A percentile compares a stretch with the other conserved stretches of the same genome.
Conservation (phyloP, 2,113 vertebrate genomes). For the Mormyrus iriodes region DNA sequence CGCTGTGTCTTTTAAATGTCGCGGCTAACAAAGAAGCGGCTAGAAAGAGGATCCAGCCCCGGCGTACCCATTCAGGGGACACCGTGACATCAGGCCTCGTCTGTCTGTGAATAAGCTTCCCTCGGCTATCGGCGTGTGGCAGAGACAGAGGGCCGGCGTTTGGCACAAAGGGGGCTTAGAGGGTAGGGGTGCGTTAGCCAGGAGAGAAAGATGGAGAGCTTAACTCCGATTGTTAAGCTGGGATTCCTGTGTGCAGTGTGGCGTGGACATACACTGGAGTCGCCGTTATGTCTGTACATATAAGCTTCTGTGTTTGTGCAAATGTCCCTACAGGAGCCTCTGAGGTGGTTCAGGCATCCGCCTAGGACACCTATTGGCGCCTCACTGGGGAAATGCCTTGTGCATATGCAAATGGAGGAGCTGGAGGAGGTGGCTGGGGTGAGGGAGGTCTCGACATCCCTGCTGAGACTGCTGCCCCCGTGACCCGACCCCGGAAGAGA, state of each 20-base stretch:
- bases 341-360: not conserved
- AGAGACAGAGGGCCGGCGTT: not conserved
- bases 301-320: not conserved
- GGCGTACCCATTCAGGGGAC: constrained; percentile 3
- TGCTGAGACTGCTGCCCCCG: not conserved
- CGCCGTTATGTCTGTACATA: not conserved
- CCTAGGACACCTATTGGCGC: not conserved
- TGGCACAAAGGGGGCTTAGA: not conserved
- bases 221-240: not conserved
- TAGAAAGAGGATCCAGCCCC: constrained; percentile 6
- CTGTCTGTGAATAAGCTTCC: not conserved
- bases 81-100: not conserved
- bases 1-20: not conserved
- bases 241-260: not conserved
- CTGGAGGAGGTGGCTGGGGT: not conserved
- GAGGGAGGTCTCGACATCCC: not conserved
- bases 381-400: not conserved
- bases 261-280: no score
- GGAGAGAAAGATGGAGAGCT: not conserved
- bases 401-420: not conserved
- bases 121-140: not conserved
- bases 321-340: not conserved
- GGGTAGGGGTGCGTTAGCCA: not conserved
- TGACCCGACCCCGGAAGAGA: not conserved
- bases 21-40: not conserved